Conservation (phyloP, 2,113 vertebrate genomes). For the Periophthalmodon schlosseri region DNA sequence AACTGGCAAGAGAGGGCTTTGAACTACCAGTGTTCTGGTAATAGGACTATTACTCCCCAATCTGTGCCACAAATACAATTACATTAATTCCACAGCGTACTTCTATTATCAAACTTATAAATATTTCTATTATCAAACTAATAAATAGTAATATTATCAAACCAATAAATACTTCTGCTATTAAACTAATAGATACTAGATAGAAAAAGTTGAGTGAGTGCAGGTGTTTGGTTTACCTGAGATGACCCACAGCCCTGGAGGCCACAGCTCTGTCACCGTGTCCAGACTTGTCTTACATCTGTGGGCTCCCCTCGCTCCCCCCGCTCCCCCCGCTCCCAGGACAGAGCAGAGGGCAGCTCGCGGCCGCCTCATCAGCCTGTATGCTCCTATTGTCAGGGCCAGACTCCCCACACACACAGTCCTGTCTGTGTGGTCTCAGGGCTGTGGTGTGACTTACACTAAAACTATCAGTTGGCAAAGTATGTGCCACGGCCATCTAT, state of each 20-base stretch:
- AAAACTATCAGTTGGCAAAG: neutral
- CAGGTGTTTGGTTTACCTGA: slow-evolving; percentile 48
- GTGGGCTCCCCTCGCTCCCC: slow-evolving; percentile 47
- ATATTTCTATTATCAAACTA: no score
- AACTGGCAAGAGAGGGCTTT: no score
- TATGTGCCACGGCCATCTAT: neutral
- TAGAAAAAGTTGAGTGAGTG: neutral
- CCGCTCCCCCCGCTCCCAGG: slow-evolving; percentile 42
- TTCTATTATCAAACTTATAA: no score
- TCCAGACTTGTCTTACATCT: slow-evolving; percentile 52
- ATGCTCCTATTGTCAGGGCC: slow-evolving; percentile 60
- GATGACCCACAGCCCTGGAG: slow-evolving; percentile 41
- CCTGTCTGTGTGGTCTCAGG: slow-evolving; percentile 31
- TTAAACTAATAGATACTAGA: no score
- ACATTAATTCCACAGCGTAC: no score
- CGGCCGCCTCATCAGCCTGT: slow-evolving; percentile 54
- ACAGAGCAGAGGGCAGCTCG: slow-evolving; percentile 56
- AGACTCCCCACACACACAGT: slow-evolving; percentile 44
- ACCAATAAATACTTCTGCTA: no score
- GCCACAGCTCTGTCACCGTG: slow-evolving; percentile 25
- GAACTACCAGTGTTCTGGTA: no score
- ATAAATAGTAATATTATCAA: no score
- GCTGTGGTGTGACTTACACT: neutral
- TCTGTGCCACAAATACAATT: no score
- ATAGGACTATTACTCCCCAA: no score